Evolutionary conservation across 1,140 invertebrate genomes (phyloP), one percentile per base, ranked within the genome.

Genomic region (Solenopsis fugax): DNA sequence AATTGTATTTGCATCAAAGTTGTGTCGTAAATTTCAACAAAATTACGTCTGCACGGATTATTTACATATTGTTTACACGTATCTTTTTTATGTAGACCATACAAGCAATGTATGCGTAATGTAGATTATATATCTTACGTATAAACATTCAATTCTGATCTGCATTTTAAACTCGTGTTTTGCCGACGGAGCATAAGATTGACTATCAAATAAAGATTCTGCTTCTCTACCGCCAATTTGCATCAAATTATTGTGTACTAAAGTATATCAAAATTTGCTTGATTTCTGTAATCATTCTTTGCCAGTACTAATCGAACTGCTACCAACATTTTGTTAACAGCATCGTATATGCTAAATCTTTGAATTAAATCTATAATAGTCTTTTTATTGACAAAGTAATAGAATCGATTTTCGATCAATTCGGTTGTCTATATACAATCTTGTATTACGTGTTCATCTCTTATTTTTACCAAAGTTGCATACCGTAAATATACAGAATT

Each of bases 401-500:
- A 62, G 13, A 16, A 62, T 62, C 24, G 16, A 21, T 34, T 34
- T 21, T 62, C 24, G 60, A 18, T 5, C 29, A 4, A 29, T 16
- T 34, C 13, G 13, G 1, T 13, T 29, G 13, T 34, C 18, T 64
- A 10, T 9, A 10, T 37, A 13, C 24, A 9, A 34, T 18, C 29
- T 34, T 3, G 62, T 34, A n/a, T 64, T 18, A n/a, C 16, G 16
- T 37, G 62, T 64, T 37, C 5, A n/a, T 64, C 7, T 64, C 34
- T 64, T 64, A 64, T 64, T 64, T 64, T 64, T 64, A 37, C 16
- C 7, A n/a, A 24, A 64, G n/a, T 54, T 45, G 9, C 41, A n/a
- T 64, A 24, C 34, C 37, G n/a, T 3, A 37, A n/a, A 34, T 24
- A 3, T 9, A 2, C 7, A 16, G 18, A 64, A n/a, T n/a, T 58